phyloP scores from a whole-genome alignment of 2,113 vertebrate genomes.

The Chionodraco myersi region DNA sequence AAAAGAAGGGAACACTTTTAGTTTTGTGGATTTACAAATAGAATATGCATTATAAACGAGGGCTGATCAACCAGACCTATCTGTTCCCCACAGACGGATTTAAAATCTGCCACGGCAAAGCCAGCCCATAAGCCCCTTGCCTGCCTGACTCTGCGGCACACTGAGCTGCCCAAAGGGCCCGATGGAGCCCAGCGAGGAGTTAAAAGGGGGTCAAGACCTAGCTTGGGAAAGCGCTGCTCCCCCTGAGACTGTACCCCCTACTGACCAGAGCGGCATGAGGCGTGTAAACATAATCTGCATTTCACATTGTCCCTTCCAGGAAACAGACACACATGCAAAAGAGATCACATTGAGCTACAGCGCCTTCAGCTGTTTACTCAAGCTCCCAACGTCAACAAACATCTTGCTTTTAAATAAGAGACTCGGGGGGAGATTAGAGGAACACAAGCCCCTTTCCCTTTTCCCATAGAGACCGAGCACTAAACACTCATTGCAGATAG shows the following conservation, averaged over 20 bases:
- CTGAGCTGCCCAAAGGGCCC: constrained; percentile 76
- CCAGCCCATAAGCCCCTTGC: constrained; percentile 72
- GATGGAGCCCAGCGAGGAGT: constrained; percentile 53
- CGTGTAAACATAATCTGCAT: constrained; percentile 80
- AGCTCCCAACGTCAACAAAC: constrained; percentile 73
- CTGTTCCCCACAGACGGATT: constrained; percentile 75
- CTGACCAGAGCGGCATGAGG: constrained; percentile 65
- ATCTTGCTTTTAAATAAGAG: constrained; percentile 69
- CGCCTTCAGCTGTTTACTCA: constrained; percentile 74
- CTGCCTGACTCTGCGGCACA: constrained; percentile 61
- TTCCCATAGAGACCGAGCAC: constrained; percentile 16
- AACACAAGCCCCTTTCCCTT: constrained; percentile 25
- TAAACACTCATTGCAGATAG: constrained; percentile 25
- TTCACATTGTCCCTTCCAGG: constrained; percentile 70
- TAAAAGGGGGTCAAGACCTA: constrained; percentile 69
- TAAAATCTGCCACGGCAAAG: constrained; percentile 71
- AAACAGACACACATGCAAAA: constrained; percentile 64
- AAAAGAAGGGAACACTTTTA: constrained; percentile 48
- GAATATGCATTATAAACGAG: constrained; percentile 64
- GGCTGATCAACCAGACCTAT: constrained; percentile 72
- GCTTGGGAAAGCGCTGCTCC: constrained; percentile 65
- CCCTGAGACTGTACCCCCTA: constrained; percentile 66
- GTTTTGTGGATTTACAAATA: constrained; percentile 64
- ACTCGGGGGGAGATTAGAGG: constrained; percentile 56
- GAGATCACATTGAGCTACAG: constrained; percentile 64